Evolutionary conservation across 2,888 invertebrate genomes (phyloP).

Genomic region (Limnephilus lunatus): DNA sequence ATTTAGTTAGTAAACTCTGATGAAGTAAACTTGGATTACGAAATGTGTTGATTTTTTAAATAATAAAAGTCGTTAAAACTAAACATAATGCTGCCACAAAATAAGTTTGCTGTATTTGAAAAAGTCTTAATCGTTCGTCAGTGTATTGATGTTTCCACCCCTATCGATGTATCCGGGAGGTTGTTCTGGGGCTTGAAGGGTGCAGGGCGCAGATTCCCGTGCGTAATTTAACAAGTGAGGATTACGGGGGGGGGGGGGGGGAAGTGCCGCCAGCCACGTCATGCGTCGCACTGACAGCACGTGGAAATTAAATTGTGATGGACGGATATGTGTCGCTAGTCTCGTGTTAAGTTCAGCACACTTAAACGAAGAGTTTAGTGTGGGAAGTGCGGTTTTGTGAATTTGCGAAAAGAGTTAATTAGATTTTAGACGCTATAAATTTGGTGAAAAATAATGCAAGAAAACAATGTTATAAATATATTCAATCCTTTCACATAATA

Average conservation of each 20-base stretch:
- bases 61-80: no score
- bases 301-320: slow-evolving; percentile 63
- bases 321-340: slow-evolving; percentile 41
- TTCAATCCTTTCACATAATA: no score
- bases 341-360: not conserved
- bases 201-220: slow-evolving; percentile 18
- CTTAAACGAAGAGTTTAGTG: not conserved
- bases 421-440: not conserved
- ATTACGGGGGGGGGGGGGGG: not conserved
- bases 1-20: no score
- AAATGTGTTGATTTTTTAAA: no score
- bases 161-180: not conserved
- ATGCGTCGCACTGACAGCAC: slow-evolving; percentile 32
- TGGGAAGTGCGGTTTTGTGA: not conserved
- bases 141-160: not conserved
- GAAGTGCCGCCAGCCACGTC: slow-evolving; percentile 45
- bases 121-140: not conserved
- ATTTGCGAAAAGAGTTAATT: not conserved
- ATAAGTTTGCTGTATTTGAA: no score
- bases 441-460: not conserved
- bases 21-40: no score
- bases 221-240: slow-evolving; percentile 39
- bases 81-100: no score
- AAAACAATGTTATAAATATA: not conserved
- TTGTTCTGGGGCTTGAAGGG: not conserved